Conservation (phyloP, 2,888 invertebrate genomes). For the Acanthosoma haemorrhoidale region DNA sequence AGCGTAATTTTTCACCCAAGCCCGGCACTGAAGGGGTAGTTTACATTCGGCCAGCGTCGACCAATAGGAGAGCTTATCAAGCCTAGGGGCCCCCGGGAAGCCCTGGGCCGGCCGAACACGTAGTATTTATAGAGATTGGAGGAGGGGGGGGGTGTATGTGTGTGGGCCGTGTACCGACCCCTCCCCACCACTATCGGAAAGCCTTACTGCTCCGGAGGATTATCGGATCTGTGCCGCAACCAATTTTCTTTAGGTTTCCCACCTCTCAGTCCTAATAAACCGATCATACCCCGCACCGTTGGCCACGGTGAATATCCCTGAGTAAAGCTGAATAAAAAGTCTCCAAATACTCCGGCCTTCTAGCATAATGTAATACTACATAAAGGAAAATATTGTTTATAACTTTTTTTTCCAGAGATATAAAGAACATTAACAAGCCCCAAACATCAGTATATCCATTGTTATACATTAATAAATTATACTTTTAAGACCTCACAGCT, state of each 20-base stretch:
- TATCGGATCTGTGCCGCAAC: not conserved
- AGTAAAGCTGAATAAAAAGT: too few relatives aligned
- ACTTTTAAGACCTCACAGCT: too few relatives aligned
- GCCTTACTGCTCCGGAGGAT: not conserved
- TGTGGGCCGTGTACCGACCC: not conserved
- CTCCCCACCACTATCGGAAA: slow-evolving; percentile 11
- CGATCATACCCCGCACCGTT: too few relatives aligned
- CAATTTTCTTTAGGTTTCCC: slow-evolving; percentile 2
- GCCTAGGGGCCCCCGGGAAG: too few relatives aligned
- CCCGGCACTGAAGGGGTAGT: not conserved
- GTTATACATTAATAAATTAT: too few relatives aligned
- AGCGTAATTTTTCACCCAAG: slow-evolving; percentile 8
- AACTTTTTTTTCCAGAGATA: too few relatives aligned
- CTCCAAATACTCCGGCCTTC: too few relatives aligned
- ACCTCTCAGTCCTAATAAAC: not conserved
- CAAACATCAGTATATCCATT: too few relatives aligned
- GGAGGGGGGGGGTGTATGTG: not conserved
- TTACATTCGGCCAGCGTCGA: not conserved
- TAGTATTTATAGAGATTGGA: slow-evolving; percentile 6
- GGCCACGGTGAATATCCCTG: not conserved
- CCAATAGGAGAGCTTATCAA: slow-evolving; percentile 12
- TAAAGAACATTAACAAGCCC: too few relatives aligned
- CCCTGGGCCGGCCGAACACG: not conserved
- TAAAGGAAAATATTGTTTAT: too few relatives aligned
- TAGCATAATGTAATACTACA: too few relatives aligned